Conservation (phyloP, 1,140 invertebrate genomes). For the Aricia agestis region DNA sequence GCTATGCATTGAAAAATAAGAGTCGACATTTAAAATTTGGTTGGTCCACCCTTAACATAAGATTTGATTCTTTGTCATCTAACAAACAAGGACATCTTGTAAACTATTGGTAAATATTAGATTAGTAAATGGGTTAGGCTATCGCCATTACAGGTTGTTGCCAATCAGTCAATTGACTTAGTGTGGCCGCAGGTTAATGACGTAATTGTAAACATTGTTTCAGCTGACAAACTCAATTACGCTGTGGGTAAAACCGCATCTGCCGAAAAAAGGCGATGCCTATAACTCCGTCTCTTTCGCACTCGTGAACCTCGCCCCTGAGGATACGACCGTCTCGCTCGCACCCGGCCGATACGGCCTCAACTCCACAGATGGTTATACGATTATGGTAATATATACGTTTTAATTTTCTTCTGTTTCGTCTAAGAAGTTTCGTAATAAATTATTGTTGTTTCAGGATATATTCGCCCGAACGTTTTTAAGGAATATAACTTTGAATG, state of each 20-base stretch:
- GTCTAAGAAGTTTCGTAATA: neutral
- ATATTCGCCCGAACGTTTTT: constrained; percentile 36
- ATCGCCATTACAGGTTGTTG: no score
- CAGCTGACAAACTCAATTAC: constrained; percentile 38
- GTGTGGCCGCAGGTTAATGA: neutral
- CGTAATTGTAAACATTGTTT: constrained; percentile 21
- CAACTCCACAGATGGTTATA: constrained; percentile 50
- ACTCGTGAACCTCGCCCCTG: constrained; percentile 42
- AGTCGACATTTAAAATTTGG: no score
- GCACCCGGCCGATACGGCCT: constrained; percentile 42
- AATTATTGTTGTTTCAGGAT: constrained; percentile 39
- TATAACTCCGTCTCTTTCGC: constrained; percentile 57
- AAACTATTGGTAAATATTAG: no score
- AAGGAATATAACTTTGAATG: constrained; percentile 41
- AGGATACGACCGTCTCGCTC: constrained; percentile 32
- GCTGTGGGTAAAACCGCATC: constrained; percentile 55
- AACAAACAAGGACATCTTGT: no score
- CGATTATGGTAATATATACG: constrained; percentile 46
- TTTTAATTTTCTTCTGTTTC: neutral
- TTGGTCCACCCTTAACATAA: no score
- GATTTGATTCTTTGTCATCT: no score
- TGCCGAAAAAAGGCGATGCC: constrained; percentile 53
- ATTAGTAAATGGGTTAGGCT: no score
- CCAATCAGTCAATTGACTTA: neutral
- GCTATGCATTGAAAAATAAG: no score